Conservation (phyloP, 2,888 invertebrate genomes). For the Conus canariensis region DNA sequence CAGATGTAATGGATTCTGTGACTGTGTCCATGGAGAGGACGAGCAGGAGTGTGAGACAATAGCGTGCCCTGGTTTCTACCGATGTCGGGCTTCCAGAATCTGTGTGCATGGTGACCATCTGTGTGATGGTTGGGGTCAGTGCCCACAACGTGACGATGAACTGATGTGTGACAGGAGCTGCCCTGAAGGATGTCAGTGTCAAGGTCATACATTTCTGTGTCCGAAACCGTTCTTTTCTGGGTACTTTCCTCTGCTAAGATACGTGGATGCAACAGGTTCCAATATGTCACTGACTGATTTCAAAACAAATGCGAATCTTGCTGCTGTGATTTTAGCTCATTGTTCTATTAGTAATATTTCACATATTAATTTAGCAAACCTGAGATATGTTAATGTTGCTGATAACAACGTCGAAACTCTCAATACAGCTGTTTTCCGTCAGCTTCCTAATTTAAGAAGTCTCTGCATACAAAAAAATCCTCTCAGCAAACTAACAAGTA, state of each 20-base stretch:
- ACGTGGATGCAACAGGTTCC: neutral
- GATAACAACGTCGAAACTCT: neutral
- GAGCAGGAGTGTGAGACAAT: neutral
- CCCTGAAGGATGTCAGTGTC: neutral
- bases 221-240: neutral
- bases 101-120: neutral
- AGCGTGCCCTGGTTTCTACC: neutral
- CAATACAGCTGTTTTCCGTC: neutral
- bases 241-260: neutral
- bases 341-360: neutral
- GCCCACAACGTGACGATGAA: neutral
- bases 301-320: neutral
- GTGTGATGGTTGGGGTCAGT: conserved; percentile 7
- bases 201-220: neutral
- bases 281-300: neutral
- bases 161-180: neutral
- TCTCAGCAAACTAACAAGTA: neutral
- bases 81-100: neutral
- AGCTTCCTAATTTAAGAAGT: neutral
- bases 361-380: neutral
- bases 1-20: neutral
- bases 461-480: neutral
- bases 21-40: conserved; percentile 7
- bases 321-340: neutral
- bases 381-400: neutral